Conservation (phyloP, 1,140 invertebrate genomes). For the Gonioctena quinquepunctata region DNA sequence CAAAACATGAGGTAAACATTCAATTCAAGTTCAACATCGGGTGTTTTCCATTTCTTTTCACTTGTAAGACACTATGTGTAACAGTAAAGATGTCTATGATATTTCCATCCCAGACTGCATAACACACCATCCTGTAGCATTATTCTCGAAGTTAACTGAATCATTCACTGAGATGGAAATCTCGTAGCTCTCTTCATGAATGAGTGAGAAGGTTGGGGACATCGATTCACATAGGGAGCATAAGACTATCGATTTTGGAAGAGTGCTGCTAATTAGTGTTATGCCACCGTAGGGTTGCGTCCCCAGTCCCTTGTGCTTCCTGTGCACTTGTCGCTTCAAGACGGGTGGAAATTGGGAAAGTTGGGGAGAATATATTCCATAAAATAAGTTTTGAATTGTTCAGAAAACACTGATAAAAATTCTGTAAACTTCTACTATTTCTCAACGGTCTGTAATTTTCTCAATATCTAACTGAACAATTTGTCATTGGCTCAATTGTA, state of each 20-base stretch:
- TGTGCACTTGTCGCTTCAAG: background rate
- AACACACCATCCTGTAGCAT: background rate
- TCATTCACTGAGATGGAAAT: background rate
- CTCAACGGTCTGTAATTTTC: too few relatives aligned
- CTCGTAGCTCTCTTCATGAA: background rate
- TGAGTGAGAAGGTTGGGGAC: conserved; percentile 11
- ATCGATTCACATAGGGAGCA: background rate
- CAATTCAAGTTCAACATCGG: too few relatives aligned
- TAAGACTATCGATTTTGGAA: conserved; percentile 1
- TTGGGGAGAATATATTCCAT: background rate
- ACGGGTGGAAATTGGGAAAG: background rate
- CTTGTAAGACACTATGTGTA: too few relatives aligned
- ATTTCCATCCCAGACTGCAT: too few relatives aligned
- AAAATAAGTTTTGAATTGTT: background rate
- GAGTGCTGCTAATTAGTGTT: conserved; percentile 11
- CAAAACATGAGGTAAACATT: too few relatives aligned
- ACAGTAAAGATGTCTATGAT: too few relatives aligned
- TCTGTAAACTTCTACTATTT: too few relatives aligned
- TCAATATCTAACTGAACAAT: too few relatives aligned
- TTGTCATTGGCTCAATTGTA: too few relatives aligned
- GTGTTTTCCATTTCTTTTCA: too few relatives aligned
- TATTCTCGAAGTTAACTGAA: conserved; percentile 1
- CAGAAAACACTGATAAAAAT: too few relatives aligned
- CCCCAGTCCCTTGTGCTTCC: background rate
- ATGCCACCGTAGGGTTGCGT: background rate